phyloP scores from a whole-genome alignment of 2,113 vertebrate species.

The Lagenorhynchus albirostris region DNA sequence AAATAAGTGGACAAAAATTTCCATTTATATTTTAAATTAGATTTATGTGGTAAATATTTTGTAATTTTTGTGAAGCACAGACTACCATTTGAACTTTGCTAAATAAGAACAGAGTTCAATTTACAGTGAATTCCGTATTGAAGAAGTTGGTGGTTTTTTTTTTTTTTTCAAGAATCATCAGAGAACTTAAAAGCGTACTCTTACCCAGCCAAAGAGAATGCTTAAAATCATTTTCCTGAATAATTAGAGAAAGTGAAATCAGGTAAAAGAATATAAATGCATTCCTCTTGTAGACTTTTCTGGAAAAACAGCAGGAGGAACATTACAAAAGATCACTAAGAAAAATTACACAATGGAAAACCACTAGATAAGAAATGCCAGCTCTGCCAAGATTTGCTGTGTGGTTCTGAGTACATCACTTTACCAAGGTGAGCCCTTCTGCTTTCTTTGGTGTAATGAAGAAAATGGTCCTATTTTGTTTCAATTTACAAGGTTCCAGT shows the following conservation, averaged over 20 bases:
- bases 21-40: background rate
- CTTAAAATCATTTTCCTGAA: conserved; percentile 3
- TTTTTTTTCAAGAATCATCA: background rate
- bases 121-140: background rate
- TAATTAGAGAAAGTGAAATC: background rate
- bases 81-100: background rate
- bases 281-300: background rate
- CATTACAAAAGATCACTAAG: background rate
- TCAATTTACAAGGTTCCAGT: background rate
- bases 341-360: background rate
- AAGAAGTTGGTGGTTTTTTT: background rate
- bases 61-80: background rate
- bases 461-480: background rate
- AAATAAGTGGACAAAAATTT: background rate
- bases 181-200: background rate
- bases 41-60: background rate
- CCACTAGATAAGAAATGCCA: background rate
- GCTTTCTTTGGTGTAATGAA: background rate
- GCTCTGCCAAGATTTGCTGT: background rate
- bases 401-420: background rate
- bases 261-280: background rate
- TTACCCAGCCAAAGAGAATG: background rate
- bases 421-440: background rate
- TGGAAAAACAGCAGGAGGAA: background rate
- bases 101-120: background rate